Evolutionary conservation across 1,140 invertebrate species (phyloP).

Genomic region (Macrobrachium rosenbergii): DNA sequence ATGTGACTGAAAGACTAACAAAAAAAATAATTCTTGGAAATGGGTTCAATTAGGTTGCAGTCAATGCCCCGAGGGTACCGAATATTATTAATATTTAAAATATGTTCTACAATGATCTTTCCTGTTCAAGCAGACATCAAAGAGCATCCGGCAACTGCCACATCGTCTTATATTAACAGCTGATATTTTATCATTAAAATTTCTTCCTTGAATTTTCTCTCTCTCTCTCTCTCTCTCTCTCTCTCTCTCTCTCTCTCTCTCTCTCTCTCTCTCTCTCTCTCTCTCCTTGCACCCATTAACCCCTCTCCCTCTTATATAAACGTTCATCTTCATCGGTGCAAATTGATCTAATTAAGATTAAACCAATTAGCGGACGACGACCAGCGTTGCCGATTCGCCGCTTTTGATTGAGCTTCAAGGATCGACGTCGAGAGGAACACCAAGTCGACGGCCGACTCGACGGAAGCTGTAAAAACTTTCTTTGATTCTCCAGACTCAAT

Average conservation of each 20-base stretch:
- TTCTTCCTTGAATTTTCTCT: no score
- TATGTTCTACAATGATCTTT: no score
- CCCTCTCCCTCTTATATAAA: slow-evolving; percentile 8
- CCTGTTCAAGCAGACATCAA: no score
- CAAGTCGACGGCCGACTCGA: neutral
- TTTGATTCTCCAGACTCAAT: neutral
- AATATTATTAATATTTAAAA: no score
- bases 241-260: slow-evolving; percentile 1
- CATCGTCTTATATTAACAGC: no score
- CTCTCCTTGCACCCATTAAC: neutral
- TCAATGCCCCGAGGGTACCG: no score
- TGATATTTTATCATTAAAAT: no score
- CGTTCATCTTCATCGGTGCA: slow-evolving; percentile 31
- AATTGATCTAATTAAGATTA: slow-evolving; percentile 40
- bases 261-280: slow-evolving; percentile 1
- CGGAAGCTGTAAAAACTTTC: neutral
- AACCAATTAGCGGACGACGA: slow-evolving; percentile 18
- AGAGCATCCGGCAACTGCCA: no score
- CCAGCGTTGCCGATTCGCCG: neutral
- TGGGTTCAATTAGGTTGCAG: no score
- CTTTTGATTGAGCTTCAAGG: slow-evolving; percentile 19
- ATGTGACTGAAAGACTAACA: no score
- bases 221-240: no score
- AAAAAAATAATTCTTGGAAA: no score
- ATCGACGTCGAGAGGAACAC: neutral